These are phyloP conservation scores for Eupithecia pulchellata DNA, from an alignment of 2,888 invertebrate genomes.

Conservation along the genomic window DNA sequence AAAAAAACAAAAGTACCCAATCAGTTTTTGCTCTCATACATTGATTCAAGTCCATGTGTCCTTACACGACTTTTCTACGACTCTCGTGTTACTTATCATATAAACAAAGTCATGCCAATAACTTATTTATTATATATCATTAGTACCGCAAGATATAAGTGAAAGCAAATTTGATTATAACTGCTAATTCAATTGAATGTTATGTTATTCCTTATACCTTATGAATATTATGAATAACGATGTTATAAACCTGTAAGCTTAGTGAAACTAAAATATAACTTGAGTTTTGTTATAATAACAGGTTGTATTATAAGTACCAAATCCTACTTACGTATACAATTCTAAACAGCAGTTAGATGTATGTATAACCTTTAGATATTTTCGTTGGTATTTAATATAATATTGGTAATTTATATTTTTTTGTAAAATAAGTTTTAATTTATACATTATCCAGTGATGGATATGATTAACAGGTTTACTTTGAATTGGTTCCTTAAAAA, in stretches of 20 bases:
- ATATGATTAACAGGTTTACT: slow-evolving; percentile 38
- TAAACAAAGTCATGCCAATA: not conserved
- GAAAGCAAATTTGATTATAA: not conserved
- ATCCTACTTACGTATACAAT: slow-evolving; percentile 31
- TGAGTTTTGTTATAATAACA: slow-evolving; percentile 34
- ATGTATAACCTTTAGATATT: slow-evolving; percentile 39
- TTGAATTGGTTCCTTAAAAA: slow-evolving; percentile 46
- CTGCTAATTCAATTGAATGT: not conserved
- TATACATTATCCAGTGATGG: slow-evolving; percentile 42
- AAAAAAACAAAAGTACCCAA: too few relatives aligned
- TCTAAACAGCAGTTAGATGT: slow-evolving; percentile 25
- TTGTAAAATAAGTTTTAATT: slow-evolving; percentile 49
- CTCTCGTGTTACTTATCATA: not conserved
- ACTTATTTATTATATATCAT: slow-evolving; percentile 1
- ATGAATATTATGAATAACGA: not conserved
- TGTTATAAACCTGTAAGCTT: slow-evolving; percentile 17
- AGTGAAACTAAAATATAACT: slow-evolving; percentile 35
- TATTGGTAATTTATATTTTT: slow-evolving; percentile 52
- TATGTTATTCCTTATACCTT: not conserved
- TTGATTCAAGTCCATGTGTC: too few relatives aligned
- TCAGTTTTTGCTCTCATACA: too few relatives aligned
- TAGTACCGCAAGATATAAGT: not conserved
- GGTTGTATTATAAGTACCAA: slow-evolving; percentile 29
- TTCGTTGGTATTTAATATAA: slow-evolving; percentile 40
- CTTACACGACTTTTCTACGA: too few relatives aligned